A percentile compares a stretch with the other conserved stretches of the same genome.
Conservation (phyloP, 2,113 vertebrate species). For the Synodontis membranacea region DNA sequence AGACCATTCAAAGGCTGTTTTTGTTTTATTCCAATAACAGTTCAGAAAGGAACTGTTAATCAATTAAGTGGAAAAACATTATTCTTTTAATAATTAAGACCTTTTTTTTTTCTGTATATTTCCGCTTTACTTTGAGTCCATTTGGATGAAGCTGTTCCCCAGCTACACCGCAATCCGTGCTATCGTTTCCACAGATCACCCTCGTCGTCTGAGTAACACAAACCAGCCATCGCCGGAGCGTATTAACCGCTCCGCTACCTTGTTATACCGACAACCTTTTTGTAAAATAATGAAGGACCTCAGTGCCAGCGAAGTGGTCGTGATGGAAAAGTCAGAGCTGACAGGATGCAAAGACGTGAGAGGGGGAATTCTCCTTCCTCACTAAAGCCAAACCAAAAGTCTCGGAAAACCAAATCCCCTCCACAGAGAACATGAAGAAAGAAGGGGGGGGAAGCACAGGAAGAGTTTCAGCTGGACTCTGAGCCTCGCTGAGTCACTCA, state of each 20-base stretch:
- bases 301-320: constrained; percentile 22
- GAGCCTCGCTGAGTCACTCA: constrained; percentile 42
- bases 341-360: constrained; percentile 34
- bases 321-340: constrained; percentile 35
- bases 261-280: neutral
- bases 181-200: neutral
- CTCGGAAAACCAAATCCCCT: constrained; percentile 44
- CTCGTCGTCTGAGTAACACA: neutral
- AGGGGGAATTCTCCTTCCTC: constrained; percentile 30
- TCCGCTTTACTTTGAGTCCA: neutral
- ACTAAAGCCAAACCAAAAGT: constrained; percentile 26
- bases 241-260: neutral
- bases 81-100: neutral
- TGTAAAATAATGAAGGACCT: constrained; percentile 25
- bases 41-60: neutral
- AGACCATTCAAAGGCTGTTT: neutral
- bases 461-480: constrained; percentile 40
- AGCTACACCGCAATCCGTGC: neutral
- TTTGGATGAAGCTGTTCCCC: too few species aligned
- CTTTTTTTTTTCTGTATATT: neutral
- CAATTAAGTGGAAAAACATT: neutral
- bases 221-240: neutral
- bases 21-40: neutral
- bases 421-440: constrained; percentile 42
- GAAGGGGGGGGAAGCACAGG: neutral